Percentiles rank a stretch among this genome's conserved stretches.
Evolutionary conservation across 1,140 invertebrate species (phyloP).

Genomic region (Drosophila sucinea): DNA sequence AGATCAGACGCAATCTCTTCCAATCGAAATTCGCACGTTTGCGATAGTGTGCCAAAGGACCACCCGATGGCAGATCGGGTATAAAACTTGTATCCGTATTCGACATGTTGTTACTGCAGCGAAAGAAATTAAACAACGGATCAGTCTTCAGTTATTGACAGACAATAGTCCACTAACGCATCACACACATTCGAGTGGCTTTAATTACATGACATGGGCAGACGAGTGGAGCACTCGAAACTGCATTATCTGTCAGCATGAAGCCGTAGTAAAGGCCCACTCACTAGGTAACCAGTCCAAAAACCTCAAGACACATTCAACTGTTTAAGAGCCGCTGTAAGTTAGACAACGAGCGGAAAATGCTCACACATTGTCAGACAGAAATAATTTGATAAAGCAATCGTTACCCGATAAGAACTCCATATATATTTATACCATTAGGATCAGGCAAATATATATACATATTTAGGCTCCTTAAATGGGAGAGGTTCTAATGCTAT

Average conservation of each 20-base stretch:
- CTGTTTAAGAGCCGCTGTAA: background rate
- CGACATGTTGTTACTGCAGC: conserved; percentile 36
- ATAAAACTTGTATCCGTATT: conserved; percentile 83
- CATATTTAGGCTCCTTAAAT: too few species aligned
- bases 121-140: background rate
- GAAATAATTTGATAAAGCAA: too few species aligned
- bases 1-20: conserved; percentile 89
- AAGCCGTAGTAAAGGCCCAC: conserved; percentile 44
- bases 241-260: conserved; percentile 19
- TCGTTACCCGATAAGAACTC: too few species aligned
- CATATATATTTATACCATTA: too few species aligned
- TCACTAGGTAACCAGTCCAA: conserved; percentile 12
- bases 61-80: conserved; percentile 85
- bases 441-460: too few species aligned
- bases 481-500: too few species aligned
- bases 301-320: background rate
- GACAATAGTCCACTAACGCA: conserved; percentile 3
- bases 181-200: background rate
- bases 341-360: background rate
- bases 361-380: background rate
- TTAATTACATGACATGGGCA: conserved; percentile 3
- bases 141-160: conserved; percentile 3
- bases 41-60: conserved; percentile 89
- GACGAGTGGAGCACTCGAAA: conserved; percentile 38
- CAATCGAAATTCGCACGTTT: conserved; percentile 90